A percentile compares a stretch with the other conserved stretches of the same genome.
These are phyloP conservation scores for Scylla paramamosain DNA, from an alignment of 1,140 invertebrate species.

Conservation along the genomic window DNA sequence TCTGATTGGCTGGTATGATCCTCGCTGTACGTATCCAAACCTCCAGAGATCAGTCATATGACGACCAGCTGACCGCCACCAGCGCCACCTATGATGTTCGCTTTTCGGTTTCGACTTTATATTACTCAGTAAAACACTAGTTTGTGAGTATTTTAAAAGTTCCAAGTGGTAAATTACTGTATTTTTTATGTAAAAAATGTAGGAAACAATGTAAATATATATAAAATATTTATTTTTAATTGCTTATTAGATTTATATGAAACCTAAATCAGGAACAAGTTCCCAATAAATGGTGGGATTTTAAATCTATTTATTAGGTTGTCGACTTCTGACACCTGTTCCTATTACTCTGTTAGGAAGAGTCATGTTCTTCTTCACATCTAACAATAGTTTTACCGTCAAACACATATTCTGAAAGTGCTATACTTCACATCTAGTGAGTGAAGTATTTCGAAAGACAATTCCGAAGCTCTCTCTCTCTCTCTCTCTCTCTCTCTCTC, in stretches of 20 bases:
- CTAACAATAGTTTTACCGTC: too few relatives aligned
- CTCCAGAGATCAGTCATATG: conserved; percentile 67
- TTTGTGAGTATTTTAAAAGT: not conserved
- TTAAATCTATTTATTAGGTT: too few relatives aligned
- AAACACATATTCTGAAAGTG: too few relatives aligned
- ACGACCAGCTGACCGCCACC: conserved; percentile 70
- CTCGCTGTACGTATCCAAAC: not conserved
- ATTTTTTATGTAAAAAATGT: not conserved
- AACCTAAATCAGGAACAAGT: too few relatives aligned
- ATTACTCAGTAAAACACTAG: not conserved
- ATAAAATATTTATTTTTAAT: not conserved
- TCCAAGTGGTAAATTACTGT: not conserved
- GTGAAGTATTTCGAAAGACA: too few relatives aligned
- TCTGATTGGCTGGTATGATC: conserved; percentile 52
- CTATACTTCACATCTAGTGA: too few relatives aligned
- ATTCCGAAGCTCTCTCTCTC: too few relatives aligned
- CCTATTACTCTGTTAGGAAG: too few relatives aligned
- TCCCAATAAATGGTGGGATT: too few relatives aligned
- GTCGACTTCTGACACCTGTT: too few relatives aligned
- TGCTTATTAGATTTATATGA: not conserved
- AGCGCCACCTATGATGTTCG: conserved; percentile 68
- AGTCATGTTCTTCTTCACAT: too few relatives aligned
- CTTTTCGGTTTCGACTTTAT: not conserved
- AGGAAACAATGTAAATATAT: not conserved
- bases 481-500: too few relatives aligned